Evolutionary conservation across 2,797 vertebrate genomes (phyloP), one percentile per base, ranked within the genome.

Genomic region (Pterois miles): DNA sequence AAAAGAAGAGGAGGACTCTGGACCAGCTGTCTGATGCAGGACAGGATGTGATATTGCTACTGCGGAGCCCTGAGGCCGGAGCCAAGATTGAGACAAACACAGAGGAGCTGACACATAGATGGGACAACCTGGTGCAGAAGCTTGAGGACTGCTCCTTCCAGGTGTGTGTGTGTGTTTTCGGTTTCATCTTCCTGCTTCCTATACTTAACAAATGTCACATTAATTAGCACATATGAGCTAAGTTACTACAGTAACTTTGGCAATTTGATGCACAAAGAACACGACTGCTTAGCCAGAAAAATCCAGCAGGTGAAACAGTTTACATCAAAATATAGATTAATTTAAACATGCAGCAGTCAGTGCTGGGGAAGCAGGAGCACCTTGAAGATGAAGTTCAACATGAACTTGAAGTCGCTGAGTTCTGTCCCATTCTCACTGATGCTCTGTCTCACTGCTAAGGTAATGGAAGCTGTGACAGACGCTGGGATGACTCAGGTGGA

Each of bases 121-220:
- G 98, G 98, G 97, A 99, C 92, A 95, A 95, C 87, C 93, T 99
- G 90, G 97, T 99, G 69, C 98, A 99, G 94, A 97, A 94, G 83
- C 94, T 99, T 56, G 98, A 99, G 86, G 98, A 98, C 91, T 97
- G 92, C 88, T 99, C 98, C 65, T 97, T 97, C 71, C 96, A 98
- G 97, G 98, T 99, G 90, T 71, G 86, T 79, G 46, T 38, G 22
- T 36, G 59, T 64, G 23, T 71, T 46, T 38, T 73, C 18, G 5
- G 8, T 50, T 64, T 66, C 4, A 2, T 40, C 50, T 33, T 34
- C 8, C 31, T 70, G 25, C 23, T 33, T 58, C 2, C 63, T 73
- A 11, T 27, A 20, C 16, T 27, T 56, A 3, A 67, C n/a, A 79
- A 50, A 50, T 25, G 9, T 25, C 6, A 52, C 27, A 62, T 22